Evolutionary conservation across 92 coral and sea anemone genomes (phyloP), one percentile per base, ranked within the genome.

Genomic region (Metridium senile): DNA sequence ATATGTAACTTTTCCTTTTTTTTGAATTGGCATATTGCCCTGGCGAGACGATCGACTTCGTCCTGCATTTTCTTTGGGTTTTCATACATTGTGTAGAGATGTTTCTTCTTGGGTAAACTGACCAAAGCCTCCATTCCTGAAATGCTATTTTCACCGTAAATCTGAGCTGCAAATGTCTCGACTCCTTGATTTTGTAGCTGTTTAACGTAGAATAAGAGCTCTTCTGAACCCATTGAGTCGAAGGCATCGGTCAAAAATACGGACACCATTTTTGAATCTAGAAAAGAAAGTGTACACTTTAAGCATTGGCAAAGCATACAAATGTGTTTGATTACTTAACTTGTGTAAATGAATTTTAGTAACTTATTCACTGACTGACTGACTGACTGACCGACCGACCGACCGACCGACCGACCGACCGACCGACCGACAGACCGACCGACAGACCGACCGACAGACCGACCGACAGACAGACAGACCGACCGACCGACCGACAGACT

Each of bases 231-330:
- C 9, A 58, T 58, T 18, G 58, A 30, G 33, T 84, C 77, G 35
- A 51, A 85, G 0, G 81, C 85, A 68, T 85, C 89, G 31, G 85
- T 85, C 21, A 85, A 3, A 45, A 85, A 45, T 2, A 85, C 82
- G 22, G 72, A 63, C 21, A 74, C 89, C 70, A 54, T 57, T 62
- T 67, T 85, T 11, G 77, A 69, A 26, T 62, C 87, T 82, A 30
- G 0, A 22, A 58, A n/a, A 69, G 47, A 39, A 13, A 39, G 49
- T n/a, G n/a, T n/a, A n/a, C n/a, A n/a, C n/a, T n/a, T n/a, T n/a
- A n/a, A n/a, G n/a, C n/a, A n/a, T n/a, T n/a, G n/a, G n/a, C n/a
- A n/a, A 39, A 39, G 13, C 6, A 39, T 39, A 39, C 49, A 13
- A 39, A 39, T 39, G 49, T 4, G 49, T 13, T 8, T 8, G 28